A percentile compares a stretch with the other conserved stretches of the same genome.
These are phyloP conservation scores for Acheta domesticus DNA, from an alignment of 2,888 invertebrate genomes.

Conservation along the genomic window DNA sequence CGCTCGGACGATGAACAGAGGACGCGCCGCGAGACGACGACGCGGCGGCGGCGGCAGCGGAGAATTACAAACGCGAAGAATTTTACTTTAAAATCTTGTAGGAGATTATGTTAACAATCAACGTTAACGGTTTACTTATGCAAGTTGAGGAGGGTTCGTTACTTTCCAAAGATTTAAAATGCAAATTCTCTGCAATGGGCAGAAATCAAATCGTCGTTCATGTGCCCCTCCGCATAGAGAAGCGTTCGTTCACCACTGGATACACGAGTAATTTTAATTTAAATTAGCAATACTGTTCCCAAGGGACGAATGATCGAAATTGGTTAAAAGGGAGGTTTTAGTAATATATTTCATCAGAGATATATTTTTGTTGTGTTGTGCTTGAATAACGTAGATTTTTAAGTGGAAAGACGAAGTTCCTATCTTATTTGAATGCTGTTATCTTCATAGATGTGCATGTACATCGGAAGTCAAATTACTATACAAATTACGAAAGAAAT, in stretches of 20 bases:
- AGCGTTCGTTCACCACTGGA: background rate
- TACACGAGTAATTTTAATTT: background rate
- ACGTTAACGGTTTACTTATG: constrained; percentile 7
- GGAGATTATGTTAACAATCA: constrained; percentile 3
- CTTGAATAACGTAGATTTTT: too few species aligned
- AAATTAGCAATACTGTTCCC: too few species aligned
- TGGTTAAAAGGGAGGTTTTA: too few species aligned
- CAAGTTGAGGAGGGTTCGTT: constrained; percentile 9
- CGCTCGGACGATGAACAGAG: background rate
- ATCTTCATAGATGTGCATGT: too few species aligned
- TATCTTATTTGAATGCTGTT: too few species aligned
- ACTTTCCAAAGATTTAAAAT: background rate
- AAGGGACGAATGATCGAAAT: too few species aligned
- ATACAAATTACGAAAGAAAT: too few species aligned
- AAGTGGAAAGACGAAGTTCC: too few species aligned
- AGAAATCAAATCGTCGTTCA: constrained; percentile 1
- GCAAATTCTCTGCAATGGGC: background rate
- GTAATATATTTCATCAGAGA: too few species aligned
- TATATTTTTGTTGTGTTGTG: too few species aligned
- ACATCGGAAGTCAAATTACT: too few species aligned
- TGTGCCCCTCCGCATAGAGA: background rate
- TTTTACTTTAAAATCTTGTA: constrained; percentile 1
- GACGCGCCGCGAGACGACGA: background rate
- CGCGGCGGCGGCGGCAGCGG: background rate
- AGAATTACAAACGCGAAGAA: background rate